Evolutionary conservation across 2,888 invertebrate species (phyloP).

Genomic region (Falcaria lacertinaria): DNA sequence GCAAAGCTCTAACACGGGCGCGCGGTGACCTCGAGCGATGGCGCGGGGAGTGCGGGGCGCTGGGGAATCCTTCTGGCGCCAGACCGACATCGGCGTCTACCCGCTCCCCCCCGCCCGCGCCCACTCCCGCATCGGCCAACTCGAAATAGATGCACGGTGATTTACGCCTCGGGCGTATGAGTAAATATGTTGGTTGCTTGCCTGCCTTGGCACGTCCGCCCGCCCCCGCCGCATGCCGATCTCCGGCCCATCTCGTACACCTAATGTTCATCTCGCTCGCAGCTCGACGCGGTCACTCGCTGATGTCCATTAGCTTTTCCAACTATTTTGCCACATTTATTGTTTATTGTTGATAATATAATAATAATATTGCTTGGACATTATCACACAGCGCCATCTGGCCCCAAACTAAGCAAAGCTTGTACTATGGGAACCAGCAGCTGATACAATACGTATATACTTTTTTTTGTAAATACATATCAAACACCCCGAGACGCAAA

Average conservation of each 20-base stretch:
- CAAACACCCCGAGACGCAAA: too few relatives aligned
- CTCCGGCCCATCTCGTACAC: slow-evolving; percentile 38
- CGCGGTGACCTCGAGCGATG: slow-evolving; percentile 49
- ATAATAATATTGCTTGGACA: too few relatives aligned
- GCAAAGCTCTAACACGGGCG: slow-evolving; percentile 40
- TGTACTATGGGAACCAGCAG: too few relatives aligned
- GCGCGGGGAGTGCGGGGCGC: slow-evolving; percentile 58
- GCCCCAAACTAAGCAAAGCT: too few relatives aligned
- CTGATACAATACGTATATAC: too few relatives aligned
- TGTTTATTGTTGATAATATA: too few relatives aligned
- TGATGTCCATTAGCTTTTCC: slow-evolving; percentile 4
- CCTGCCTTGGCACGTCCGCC: slow-evolving; percentile 76
- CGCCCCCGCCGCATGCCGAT: slow-evolving; percentile 60
- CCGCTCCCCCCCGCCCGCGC: slow-evolving; percentile 48
- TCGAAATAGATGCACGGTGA: slow-evolving; percentile 78
- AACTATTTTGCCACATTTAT: slow-evolving; percentile 1
- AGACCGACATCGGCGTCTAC: slow-evolving; percentile 76
- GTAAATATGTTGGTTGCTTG: slow-evolving; percentile 73
- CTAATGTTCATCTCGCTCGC: slow-evolving; percentile 25
- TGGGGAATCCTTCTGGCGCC: slow-evolving; percentile 81
- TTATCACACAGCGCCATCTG: too few relatives aligned
- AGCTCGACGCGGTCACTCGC: not conserved
- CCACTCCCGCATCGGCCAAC: slow-evolving; percentile 58
- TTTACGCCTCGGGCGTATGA: slow-evolving; percentile 77
- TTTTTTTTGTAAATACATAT: too few relatives aligned